Evolutionary conservation across 2,113 vertebrate species (phyloP), one percentile per base, ranked within the genome.

Genomic region (Clarias batrachus): DNA sequence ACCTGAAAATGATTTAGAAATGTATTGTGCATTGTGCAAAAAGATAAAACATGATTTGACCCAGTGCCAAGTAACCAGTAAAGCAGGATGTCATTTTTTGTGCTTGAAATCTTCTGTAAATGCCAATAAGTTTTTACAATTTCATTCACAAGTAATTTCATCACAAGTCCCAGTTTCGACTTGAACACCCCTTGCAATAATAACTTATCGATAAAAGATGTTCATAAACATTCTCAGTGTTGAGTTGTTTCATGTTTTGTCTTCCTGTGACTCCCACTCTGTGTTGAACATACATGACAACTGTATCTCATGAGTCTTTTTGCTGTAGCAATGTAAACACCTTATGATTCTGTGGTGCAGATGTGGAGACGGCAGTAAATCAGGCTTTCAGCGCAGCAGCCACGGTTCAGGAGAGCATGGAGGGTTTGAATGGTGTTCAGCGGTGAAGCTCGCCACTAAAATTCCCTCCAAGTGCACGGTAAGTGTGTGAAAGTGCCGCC

Each of bases 401-500:
- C 93, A 90, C 85, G 86, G 89, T 65, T 77, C 76, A 0, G 88
- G 91, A 81, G 93, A 93, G 90, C 90, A 89, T 84, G 91, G 86
- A 54, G 92, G 92, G 88, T 90, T 94, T 88, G 91, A 94, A 82
- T 94, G 93, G 93, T 91, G 92, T 92, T 86, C 89, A 16, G 86
- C 91, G 82, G 90, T 89, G 90, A 94, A 93, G 92, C 94, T 94
- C 91, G 90, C 93, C 89, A 94, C 92, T 93, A 95, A 94, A 93
- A 93, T 87, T 86, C 91, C 94, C 88, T 92, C 92, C 89, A 94
- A 93, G 92, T 95, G 95, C 95, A 94, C 96, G 91, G 97, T 99
- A 98, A 99, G 97, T 98, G 95, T 94, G 83, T 86, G 57, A 62
- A 19, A 81, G 11, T 41, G 83, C 73, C 83, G 37, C 71, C 78